A percentile compares a stretch with the other conserved stretches of the same genome.
Conservation (phyloP, 2,888 invertebrate genomes). For the Hypomecis atomaria region DNA sequence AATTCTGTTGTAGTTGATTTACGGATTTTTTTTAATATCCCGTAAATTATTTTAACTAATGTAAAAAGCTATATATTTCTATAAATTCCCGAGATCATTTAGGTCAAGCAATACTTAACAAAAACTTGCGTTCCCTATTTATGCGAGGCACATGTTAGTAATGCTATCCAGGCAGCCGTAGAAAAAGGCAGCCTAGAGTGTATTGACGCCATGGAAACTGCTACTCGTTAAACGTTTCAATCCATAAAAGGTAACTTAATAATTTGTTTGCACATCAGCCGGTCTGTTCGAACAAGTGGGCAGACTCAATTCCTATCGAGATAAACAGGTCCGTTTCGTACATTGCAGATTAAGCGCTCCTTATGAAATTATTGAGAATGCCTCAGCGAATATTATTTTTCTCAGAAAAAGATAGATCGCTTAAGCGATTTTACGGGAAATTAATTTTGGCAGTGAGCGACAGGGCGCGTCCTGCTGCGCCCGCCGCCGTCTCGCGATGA, state of each 20-base stretch:
- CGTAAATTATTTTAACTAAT: not conserved
- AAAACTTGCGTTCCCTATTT: conserved; percentile 64
- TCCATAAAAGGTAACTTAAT: conserved; percentile 70
- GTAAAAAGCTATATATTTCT: conserved; percentile 14
- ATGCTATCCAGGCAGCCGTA: conserved; percentile 55
- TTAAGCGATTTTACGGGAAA: conserved; percentile 80
- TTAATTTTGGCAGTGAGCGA: conserved; percentile 81
- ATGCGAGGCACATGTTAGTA: conserved; percentile 64
- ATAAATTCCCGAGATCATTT: conserved; percentile 39
- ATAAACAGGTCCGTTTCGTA: conserved; percentile 65
- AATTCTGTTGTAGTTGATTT: no score
- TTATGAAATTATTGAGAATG: conserved; percentile 67
- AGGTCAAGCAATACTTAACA: conserved; percentile 47
- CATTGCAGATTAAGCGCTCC: conserved; percentile 69
- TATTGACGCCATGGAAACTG: conserved; percentile 59
- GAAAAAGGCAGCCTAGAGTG: conserved; percentile 58
- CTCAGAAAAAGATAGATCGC: conserved; percentile 79
- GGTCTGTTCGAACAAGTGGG: conserved; percentile 62
- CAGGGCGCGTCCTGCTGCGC: conserved; percentile 60
- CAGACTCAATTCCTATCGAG: conserved; percentile 62
- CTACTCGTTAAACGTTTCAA: conserved; percentile 60
- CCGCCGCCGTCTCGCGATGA: conserved; percentile 62
- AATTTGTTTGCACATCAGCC: conserved; percentile 72
- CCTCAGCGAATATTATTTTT: conserved; percentile 73
- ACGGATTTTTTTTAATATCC: no score